phyloP scores from a whole-genome alignment of 2,797 vertebrate genomes.

The Cephalopachus bancanus region DNA sequence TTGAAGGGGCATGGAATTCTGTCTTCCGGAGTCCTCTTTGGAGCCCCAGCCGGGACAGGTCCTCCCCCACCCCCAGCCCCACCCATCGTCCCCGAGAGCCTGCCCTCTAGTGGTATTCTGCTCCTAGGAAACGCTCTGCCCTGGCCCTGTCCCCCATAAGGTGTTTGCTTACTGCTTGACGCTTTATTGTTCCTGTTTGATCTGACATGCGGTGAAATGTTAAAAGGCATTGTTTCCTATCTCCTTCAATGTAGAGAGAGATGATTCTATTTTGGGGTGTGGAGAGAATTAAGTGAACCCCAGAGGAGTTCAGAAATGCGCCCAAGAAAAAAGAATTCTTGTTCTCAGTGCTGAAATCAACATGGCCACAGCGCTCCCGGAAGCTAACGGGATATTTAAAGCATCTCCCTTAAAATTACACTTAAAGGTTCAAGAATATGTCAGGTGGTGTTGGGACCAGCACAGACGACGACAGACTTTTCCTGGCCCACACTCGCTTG shows the following conservation, averaged over 20 bases:
- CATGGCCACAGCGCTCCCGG: not conserved
- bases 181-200: not conserved
- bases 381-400: not conserved
- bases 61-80: no score
- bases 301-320: slow-evolving; percentile 8
- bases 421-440: not conserved
- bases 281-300: not conserved
- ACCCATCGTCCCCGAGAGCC: not conserved
- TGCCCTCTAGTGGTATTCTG: slow-evolving; percentile 74
- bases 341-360: not conserved
- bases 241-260: not conserved
- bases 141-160: not conserved
- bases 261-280: not conserved
- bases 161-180: not conserved
- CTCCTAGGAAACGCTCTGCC: not conserved
- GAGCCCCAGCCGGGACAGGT: no score
- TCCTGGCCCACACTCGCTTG: not conserved
- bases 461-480: not conserved
- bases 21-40: no score
- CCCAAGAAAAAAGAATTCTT: not conserved
- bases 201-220: slow-evolving; percentile 3
- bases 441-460: not conserved
- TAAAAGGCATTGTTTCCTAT: not conserved
- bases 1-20: no score
- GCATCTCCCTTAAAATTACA: not conserved